These are phyloP conservation scores for Meloidogyne exigua DNA, from an alignment of 1,140 invertebrate genomes.

Conservation along the genomic window DNA sequence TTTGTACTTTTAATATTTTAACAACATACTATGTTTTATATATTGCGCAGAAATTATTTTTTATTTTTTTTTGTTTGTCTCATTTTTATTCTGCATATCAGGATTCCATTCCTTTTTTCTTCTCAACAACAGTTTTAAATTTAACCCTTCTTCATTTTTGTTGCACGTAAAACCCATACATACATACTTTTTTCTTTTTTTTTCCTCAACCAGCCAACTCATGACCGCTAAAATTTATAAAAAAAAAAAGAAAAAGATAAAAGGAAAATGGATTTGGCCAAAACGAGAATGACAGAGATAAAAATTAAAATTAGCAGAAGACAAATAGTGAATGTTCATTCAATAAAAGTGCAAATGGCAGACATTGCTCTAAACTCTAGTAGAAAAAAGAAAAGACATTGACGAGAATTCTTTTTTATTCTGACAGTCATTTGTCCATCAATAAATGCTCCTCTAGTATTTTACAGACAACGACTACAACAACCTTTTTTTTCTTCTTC, in stretches of 20 bases:
- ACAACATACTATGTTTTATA: too few relatives aligned
- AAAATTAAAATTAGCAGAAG: background rate
- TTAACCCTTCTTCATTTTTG: background rate
- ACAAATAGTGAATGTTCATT: background rate
- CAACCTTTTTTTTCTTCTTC: too few relatives aligned
- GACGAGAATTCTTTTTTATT: too few relatives aligned
- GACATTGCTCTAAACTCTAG: background rate
- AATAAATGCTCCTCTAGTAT: too few relatives aligned
- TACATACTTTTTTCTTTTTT: background rate
- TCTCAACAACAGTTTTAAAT: background rate
- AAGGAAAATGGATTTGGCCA: background rate
- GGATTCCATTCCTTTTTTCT: background rate
- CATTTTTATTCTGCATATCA: background rate
- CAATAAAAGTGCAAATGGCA: background rate
- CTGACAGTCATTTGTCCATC: too few relatives aligned
- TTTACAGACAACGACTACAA: too few relatives aligned
- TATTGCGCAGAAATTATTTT: background rate
- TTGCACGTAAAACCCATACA: slow-evolving; percentile 10
- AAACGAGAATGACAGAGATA: background rate
- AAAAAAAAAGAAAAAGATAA: too few relatives aligned
- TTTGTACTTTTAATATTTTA: too few relatives aligned
- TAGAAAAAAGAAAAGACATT: background rate
- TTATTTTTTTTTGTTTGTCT: background rate
- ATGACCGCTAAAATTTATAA: background rate
- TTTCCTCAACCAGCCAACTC: too few relatives aligned